These are phyloP conservation scores for Cyanoramphus novaezelandiae DNA, from an alignment of 2,113 vertebrate species.

Conservation along the genomic window DNA sequence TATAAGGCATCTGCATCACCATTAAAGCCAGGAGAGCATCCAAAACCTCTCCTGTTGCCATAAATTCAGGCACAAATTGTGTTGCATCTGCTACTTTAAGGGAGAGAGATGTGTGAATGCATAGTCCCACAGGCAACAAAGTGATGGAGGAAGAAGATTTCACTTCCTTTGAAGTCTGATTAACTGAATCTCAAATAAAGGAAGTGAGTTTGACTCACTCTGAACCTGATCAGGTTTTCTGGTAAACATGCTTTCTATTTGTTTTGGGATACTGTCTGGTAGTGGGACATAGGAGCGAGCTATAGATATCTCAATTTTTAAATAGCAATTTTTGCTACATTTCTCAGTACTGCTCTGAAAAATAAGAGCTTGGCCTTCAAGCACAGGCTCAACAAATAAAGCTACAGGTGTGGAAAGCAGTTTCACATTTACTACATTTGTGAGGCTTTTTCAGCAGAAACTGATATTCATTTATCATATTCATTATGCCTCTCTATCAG, in stretches of 20 bases:
- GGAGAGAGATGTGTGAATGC: not conserved
- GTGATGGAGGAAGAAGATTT: not conserved
- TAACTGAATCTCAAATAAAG: not conserved
- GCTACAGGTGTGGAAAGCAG: not conserved
- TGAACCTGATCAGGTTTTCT: not conserved
- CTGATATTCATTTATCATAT: slow-evolving; percentile 36
- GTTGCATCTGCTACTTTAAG: not conserved
- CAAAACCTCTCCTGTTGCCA: not conserved
- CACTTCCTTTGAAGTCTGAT: slow-evolving; percentile 4
- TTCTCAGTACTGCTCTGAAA: not conserved
- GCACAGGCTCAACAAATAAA: not conserved
- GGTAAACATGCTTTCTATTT: not conserved
- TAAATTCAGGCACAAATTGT: not conserved
- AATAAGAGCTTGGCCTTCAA: slow-evolving; percentile 17
- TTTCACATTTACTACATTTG: slow-evolving; percentile 8
- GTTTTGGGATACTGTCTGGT: not conserved
- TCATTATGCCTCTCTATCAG: slow-evolving; percentile 36
- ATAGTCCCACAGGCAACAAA: not conserved
- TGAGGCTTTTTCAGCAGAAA: not conserved
- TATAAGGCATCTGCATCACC: not conserved
- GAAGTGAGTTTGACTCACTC: not conserved
- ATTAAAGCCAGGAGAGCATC: not conserved
- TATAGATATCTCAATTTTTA: not conserved
- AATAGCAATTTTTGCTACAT: not conserved
- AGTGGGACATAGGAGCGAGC: not conserved